These are phyloP conservation scores for Eledone cirrhosa DNA, from an alignment of 2,888 invertebrate species.

Conservation along the genomic window DNA sequence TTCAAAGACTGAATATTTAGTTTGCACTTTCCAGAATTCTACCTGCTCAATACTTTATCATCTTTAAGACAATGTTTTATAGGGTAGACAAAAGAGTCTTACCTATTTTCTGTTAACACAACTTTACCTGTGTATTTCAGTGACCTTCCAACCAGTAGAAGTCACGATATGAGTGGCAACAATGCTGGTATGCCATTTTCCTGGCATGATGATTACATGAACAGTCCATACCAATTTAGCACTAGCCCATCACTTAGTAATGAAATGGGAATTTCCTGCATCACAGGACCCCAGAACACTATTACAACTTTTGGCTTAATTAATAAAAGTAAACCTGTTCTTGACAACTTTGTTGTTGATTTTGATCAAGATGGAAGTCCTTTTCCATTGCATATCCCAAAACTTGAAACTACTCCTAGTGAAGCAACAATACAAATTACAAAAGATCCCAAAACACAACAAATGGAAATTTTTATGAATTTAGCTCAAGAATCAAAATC, in stretches of 20 bases:
- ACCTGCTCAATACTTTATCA: no score
- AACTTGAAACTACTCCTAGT: no score
- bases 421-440: no score
- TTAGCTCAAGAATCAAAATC: no score
- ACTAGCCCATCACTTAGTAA: not conserved
- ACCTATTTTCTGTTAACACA: no score
- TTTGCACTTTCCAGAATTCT: no score
- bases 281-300: not conserved
- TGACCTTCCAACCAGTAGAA: constrained; percentile 16
- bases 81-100: no score
- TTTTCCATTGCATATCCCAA: no score
- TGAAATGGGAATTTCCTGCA: not conserved
- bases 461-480: no score
- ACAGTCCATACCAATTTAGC: constrained; percentile 17
- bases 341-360: not conserved
- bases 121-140: constrained; percentile 17
- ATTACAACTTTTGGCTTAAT: not conserved
- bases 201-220: constrained; percentile 16
- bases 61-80: no score
- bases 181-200: constrained; percentile 7
- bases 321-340: not conserved
- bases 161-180: constrained; percentile 2
- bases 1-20: no score
- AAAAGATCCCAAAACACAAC: no score
- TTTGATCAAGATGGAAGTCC: constrained; percentile 7